These are phyloP conservation scores for Leptinotarsa peninsularis DNA, from an alignment of 2,888 invertebrate species.

Conservation along the genomic window DNA sequence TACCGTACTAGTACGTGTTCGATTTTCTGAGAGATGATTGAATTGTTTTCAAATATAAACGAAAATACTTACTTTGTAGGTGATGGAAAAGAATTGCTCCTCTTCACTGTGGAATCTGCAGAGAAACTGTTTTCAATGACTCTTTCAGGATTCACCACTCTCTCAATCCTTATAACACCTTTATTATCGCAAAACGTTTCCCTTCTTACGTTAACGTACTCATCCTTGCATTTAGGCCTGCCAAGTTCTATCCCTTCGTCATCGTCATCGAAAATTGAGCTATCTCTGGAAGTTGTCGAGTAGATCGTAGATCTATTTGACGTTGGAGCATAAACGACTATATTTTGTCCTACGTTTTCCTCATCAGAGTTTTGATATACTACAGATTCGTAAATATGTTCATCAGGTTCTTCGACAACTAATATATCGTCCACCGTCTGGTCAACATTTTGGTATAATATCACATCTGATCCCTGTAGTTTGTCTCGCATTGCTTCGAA, in stretches of 20 bases:
- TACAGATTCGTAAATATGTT: not conserved
- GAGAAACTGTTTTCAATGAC: not conserved
- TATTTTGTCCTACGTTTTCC: conserved; percentile 9
- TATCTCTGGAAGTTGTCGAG: conserved; percentile 48
- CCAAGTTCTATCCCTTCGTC: conserved; percentile 41
- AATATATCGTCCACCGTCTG: conserved; percentile 17
- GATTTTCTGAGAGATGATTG: no score
- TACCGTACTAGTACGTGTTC: no score
- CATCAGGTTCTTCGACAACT: not conserved
- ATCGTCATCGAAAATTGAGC: conserved; percentile 37
- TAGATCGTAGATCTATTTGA: conserved; percentile 51
- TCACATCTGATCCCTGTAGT: conserved; percentile 39
- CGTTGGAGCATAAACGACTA: conserved; percentile 31
- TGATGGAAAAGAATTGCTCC: conserved; percentile 28
- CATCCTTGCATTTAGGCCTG: conserved; percentile 28
- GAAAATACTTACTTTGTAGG: not conserved
- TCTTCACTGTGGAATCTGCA: conserved; percentile 20
- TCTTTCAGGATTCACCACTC: conserved; percentile 38
- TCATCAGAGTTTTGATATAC: not conserved
- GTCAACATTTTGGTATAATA: conserved; percentile 39
- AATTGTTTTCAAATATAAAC: no score
- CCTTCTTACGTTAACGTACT: conserved; percentile 42
- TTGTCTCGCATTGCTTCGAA: conserved; percentile 30
- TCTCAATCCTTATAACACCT: conserved; percentile 53
- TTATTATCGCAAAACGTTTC: conserved; percentile 51